These are phyloP conservation scores for Dermatemys mawii DNA, from an alignment of 2,113 vertebrate genomes.

Conservation along the genomic window DNA sequence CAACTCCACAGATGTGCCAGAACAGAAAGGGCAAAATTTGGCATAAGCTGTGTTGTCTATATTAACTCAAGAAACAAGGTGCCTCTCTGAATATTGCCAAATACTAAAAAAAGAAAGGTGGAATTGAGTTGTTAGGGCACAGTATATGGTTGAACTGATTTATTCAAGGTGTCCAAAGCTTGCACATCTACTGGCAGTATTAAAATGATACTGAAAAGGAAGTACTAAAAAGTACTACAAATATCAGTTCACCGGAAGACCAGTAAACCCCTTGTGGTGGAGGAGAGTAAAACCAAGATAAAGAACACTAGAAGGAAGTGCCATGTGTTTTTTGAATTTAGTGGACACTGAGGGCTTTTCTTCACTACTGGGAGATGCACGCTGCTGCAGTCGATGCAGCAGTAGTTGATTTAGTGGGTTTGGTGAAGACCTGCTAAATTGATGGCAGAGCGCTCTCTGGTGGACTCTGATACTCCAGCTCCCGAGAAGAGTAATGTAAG, in stretches of 20 bases:
- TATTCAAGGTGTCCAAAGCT: not conserved
- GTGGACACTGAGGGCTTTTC: not conserved
- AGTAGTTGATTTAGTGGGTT: no score
- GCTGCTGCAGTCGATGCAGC: no score
- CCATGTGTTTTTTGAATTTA: not conserved
- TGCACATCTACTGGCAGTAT: not conserved
- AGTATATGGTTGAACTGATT: not conserved
- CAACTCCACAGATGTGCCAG: not conserved
- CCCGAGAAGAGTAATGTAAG: no score
- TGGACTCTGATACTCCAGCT: no score
- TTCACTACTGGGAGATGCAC: no score
- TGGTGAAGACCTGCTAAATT: no score
- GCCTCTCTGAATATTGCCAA: not conserved
- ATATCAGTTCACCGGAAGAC: not conserved
- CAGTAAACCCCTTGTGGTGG: not conserved
- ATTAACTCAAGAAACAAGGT: not conserved
- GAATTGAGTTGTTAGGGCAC: not conserved
- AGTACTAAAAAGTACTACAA: not conserved
- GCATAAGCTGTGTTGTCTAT: not conserved
- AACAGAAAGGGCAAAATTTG: not conserved
- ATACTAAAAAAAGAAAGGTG: not conserved
- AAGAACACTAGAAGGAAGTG: not conserved
- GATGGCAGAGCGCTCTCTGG: no score
- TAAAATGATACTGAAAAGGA: no score
- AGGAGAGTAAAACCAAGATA: not conserved